Evolutionary conservation across 2,888 invertebrate genomes (phyloP).

Genomic region (Pterostichus madidus): DNA sequence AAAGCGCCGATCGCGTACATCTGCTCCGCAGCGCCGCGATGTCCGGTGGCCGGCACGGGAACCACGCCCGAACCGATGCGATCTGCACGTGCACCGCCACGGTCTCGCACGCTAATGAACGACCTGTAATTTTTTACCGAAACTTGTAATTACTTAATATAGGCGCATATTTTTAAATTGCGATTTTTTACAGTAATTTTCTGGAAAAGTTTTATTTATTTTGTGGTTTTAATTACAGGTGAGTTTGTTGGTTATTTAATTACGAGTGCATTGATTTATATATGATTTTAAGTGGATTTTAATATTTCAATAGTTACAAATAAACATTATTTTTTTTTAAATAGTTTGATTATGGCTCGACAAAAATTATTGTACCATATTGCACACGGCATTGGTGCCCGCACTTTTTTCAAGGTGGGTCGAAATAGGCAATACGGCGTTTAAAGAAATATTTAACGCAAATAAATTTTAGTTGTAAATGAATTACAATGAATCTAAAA

Average conservation of each 20-base stretch:
- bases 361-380: too few relatives aligned
- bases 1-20: slow-evolving; percentile 41
- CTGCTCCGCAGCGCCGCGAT: slow-evolving; percentile 9
- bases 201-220: slow-evolving; percentile 26
- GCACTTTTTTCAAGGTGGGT: too few relatives aligned
- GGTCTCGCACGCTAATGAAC: slow-evolving; percentile 33
- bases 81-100: slow-evolving; percentile 49
- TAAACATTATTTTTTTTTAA: not conserved
- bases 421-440: too few relatives aligned
- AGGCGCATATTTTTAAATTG: slow-evolving; percentile 17
- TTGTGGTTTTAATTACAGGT: slow-evolving; percentile 24
- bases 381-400: too few relatives aligned
- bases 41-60: not conserved
- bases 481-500: too few relatives aligned
- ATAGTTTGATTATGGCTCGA: not conserved
- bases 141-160: slow-evolving; percentile 61
- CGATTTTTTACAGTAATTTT: slow-evolving; percentile 46
- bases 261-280: slow-evolving; percentile 21
- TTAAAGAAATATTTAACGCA: too few relatives aligned
- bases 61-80: slow-evolving; percentile 36
- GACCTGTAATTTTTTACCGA: slow-evolving; percentile 34
- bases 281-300: slow-evolving; percentile 25
- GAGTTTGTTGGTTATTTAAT: not conserved
- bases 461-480: too few relatives aligned
- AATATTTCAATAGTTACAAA: not conserved